phyloP scores from a whole-genome alignment of 2,797 vertebrate genomes.

The Anabas testudineus region DNA sequence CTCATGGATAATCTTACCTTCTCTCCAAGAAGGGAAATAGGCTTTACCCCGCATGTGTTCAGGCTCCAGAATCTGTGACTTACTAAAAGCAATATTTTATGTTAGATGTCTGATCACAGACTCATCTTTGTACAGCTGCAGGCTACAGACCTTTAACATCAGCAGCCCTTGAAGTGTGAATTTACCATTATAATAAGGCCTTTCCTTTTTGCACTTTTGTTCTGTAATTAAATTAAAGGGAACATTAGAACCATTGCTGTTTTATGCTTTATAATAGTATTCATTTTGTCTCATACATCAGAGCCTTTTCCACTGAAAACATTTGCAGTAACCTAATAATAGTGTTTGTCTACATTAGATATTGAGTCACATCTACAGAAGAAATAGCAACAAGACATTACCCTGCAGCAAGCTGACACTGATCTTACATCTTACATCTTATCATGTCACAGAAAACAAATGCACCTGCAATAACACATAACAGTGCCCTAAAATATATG shows the following conservation, averaged over 20 bases:
- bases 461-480: background rate
- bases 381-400: background rate
- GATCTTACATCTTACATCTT: background rate
- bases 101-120: conserved; percentile 38
- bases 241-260: background rate
- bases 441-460: conserved; percentile 3
- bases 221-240: conserved; percentile 22
- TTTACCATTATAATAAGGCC: conserved; percentile 12
- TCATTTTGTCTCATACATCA: background rate
- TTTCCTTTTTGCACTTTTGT: background rate
- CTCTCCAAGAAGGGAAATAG: conserved; percentile 24
- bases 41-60: conserved; percentile 39
- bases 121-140: conserved; percentile 37
- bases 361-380: conserved; percentile 5
- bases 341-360: background rate
- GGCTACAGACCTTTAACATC: conserved; percentile 50
- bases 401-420: background rate
- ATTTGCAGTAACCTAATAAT: background rate
- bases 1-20: conserved; percentile 29
- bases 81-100: conserved; percentile 42
- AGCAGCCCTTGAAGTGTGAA: conserved; percentile 32
- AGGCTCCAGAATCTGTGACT: conserved; percentile 46
- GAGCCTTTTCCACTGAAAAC: background rate
- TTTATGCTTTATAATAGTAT: background rate
- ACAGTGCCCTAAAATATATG: background rate